Conservation (phyloP, 2,113 vertebrate genomes). For the Prinia subflava region DNA sequence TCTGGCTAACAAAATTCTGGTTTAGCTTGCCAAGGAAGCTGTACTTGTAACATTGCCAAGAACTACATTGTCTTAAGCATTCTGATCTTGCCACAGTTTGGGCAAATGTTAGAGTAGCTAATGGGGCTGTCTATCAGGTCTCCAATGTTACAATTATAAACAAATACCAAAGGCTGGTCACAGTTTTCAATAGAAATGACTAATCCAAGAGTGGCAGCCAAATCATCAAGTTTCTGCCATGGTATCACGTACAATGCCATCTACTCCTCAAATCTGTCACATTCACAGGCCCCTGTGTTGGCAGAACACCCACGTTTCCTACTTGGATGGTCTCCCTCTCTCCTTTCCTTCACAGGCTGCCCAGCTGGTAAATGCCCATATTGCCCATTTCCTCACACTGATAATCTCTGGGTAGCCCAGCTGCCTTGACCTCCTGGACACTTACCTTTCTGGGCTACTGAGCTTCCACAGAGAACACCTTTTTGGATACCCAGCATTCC, state of each 20-base stretch:
- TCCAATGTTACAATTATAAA: background rate
- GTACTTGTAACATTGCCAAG: background rate
- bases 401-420: background rate
- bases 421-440: background rate
- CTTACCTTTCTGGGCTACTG: background rate
- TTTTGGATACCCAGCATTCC: background rate
- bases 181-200: background rate
- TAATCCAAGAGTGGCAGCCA: background rate
- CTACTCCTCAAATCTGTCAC: background rate
- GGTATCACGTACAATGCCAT: background rate
- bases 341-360: background rate
- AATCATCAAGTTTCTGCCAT: background rate
- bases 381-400: background rate
- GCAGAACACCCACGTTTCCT: background rate
- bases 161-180: background rate
- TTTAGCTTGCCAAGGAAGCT: background rate
- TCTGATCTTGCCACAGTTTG: background rate
- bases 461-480: background rate
- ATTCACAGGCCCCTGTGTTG: background rate
- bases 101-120: background rate
- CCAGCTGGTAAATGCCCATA: background rate
- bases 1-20: background rate
- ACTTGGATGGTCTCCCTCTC: background rate
- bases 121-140: background rate
- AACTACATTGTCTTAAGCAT: background rate